Conservation (phyloP, 2,113 vertebrate species). For the Perca flavescens region DNA sequence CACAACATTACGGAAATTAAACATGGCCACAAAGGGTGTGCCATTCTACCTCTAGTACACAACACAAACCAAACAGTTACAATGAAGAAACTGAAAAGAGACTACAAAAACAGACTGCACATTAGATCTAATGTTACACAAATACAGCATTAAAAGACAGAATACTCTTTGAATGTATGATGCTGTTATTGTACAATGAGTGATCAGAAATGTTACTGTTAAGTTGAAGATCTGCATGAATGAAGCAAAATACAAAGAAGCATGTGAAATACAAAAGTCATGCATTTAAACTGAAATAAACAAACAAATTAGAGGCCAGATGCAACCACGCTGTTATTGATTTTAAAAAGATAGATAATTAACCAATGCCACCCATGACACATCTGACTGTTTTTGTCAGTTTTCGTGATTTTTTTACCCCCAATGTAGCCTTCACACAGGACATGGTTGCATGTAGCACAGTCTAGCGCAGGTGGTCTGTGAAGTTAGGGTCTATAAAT, state of each 20-base stretch:
- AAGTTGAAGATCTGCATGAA: constrained; percentile 26
- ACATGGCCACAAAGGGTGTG: constrained; percentile 28
- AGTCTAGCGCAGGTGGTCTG: constrained; percentile 27
- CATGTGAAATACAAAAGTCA: constrained; percentile 40
- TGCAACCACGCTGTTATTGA: constrained; percentile 74
- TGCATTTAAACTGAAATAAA: constrained; percentile 50
- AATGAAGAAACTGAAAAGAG: neutral
- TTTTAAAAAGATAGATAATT: constrained; percentile 28
- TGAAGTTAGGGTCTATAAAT: constrained; percentile 46
- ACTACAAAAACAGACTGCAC: constrained; percentile 8
- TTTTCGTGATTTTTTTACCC: neutral
- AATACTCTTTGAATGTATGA: constrained; percentile 8
- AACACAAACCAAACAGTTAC: constrained; percentile 36
- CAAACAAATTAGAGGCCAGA: constrained; percentile 61
- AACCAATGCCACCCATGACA: neutral
- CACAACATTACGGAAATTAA: constrained; percentile 46
- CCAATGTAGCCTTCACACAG: neutral
- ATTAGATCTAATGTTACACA: neutral
- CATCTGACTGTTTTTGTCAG: neutral
- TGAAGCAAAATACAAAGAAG: constrained; percentile 37
- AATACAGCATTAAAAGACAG: constrained; percentile 17
- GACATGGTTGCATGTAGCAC: constrained; percentile 77
- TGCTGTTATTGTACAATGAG: constrained; percentile 26
- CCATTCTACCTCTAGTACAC: neutral
- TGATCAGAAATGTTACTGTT: constrained; percentile 32